phyloP scores from a whole-genome alignment of 2,113 vertebrate genomes.

The Promerops cafer region DNA sequence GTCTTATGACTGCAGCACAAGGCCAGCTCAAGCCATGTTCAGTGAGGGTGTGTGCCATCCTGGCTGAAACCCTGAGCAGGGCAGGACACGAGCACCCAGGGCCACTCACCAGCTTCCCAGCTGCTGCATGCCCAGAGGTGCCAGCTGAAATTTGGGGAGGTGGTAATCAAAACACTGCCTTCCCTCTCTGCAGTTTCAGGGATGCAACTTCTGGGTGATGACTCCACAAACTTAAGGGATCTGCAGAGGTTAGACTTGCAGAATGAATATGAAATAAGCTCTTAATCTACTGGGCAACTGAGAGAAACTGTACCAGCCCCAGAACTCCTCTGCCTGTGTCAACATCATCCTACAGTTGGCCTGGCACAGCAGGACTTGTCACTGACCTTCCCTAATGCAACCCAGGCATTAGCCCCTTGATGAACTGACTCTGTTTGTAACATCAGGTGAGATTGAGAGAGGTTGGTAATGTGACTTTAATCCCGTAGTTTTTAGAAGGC shows the following conservation, averaged over 20 bases:
- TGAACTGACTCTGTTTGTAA: neutral
- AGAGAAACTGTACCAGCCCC: neutral
- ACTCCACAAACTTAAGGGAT: neutral
- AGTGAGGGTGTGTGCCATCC: neutral
- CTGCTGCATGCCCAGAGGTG: rapidly evolving
- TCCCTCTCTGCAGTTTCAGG: neutral
- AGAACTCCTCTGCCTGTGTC: neutral
- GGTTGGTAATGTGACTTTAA: neutral
- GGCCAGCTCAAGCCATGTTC: neutral
- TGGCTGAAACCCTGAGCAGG: neutral
- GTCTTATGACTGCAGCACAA: neutral
- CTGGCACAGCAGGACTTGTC: neutral
- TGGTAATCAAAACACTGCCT: rapidly evolving
- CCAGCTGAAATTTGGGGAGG: neutral
- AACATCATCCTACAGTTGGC: neutral
- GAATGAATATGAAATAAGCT: neutral
- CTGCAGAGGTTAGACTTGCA: neutral
- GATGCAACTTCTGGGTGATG: rapidly evolving
- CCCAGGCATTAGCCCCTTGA: neutral
- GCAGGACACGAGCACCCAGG: neutral
- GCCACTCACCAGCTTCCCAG: neutral
- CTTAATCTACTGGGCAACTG: neutral
- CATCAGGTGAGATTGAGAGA: neutral
- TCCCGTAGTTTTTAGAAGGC: neutral
- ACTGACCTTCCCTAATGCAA: neutral